Base-by-base conservation (phyloP, 2,797 vertebrate species). In the Falco naumanni region DNA sequence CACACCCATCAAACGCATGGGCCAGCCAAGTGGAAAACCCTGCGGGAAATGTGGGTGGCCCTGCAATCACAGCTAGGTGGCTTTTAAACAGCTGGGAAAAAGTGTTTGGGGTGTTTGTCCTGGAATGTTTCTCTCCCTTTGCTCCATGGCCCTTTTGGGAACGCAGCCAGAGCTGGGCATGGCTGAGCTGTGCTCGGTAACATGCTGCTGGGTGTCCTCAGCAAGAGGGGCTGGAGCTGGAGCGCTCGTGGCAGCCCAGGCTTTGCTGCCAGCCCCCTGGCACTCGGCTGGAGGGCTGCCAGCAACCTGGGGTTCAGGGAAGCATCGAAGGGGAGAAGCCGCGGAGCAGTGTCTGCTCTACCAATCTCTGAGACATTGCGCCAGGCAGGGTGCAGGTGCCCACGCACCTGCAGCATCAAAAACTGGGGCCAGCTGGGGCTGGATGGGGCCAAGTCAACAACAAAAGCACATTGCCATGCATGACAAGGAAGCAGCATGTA, bases 381-480 rank as follows among this genome's bases (percentile, higher is more conserved):
- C 14, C n/a, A 51, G 45, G 51, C 34, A 41, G 34, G 43, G 16
- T 13, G 66, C 66, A 26, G 50, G 26, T 50, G 66, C 43, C 39
- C 50, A 18, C 25, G 9, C 57, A 16, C 13, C 50, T 12, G 31
- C 48, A 20, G 57, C 66, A 31, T 0, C 1, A 14, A 45, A 66
- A 80, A 37, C 48, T 2, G 28, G 33, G 45, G 24, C 12, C 22
- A 12, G 22, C 13, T 5, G 6, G 25, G 59, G 31, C 26, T 28
- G 3, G 4, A 31, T 1, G 10, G 37, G 41, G 59, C 25, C 14
- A 7, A 37, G 15, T 16, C 43, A 11, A 33, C 53, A n/a, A 22
- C 18, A 26, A 6, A 31, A 50, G 15, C 0, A 4, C 39, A 5
- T 18, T 6, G 45, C 69, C 28, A 1, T 0, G n/a, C 1, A 4